phyloP scores from a whole-genome alignment of 2,797 vertebrate species.

The Amphiprion clarkii region DNA sequence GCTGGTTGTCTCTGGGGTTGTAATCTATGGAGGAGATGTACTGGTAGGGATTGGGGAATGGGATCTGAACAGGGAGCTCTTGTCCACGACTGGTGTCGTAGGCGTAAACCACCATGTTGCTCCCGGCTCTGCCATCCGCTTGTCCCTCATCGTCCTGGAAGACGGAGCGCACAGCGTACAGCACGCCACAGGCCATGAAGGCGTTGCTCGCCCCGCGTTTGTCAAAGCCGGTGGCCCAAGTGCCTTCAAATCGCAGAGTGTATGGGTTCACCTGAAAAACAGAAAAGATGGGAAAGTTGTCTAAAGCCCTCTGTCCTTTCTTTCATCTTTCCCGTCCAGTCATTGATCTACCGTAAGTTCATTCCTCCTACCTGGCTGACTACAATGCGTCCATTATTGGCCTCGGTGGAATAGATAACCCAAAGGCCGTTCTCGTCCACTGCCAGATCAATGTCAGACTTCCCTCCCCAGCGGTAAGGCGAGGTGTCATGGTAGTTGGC shows the following conservation, averaged over 20 bases:
- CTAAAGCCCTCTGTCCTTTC: background rate
- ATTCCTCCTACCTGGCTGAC: slow-evolving; percentile 89
- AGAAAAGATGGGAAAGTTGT: background rate
- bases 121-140: slow-evolving; percentile 89
- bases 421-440: slow-evolving; percentile 96
- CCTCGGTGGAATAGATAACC: slow-evolving; percentile 96
- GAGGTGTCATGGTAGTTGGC: slow-evolving; percentile 97
- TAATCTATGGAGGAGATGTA: slow-evolving; percentile 95
- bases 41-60: slow-evolving; percentile 96
- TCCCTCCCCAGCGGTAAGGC: slow-evolving; percentile 95
- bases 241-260: slow-evolving; percentile 94
- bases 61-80: slow-evolving; percentile 87
- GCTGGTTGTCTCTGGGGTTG: slow-evolving; percentile 95
- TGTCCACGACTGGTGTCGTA: slow-evolving; percentile 92
- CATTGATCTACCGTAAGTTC: slow-evolving; percentile 23
- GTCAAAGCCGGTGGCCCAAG: slow-evolving; percentile 94
- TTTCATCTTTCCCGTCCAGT: background rate
- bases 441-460: slow-evolving; percentile 94
- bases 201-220: slow-evolving; percentile 94
- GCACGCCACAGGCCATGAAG: slow-evolving; percentile 95
- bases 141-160: slow-evolving; percentile 95
- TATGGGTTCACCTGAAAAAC: slow-evolving; percentile 91
- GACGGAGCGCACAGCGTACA: slow-evolving; percentile 92
- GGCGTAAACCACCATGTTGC: slow-evolving; percentile 92
- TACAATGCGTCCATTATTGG: slow-evolving; percentile 92